Evolutionary conservation across 2,797 vertebrate species (phyloP), one percentile per base, ranked within the genome.

Genomic region (Gymnocypris eckloni): DNA sequence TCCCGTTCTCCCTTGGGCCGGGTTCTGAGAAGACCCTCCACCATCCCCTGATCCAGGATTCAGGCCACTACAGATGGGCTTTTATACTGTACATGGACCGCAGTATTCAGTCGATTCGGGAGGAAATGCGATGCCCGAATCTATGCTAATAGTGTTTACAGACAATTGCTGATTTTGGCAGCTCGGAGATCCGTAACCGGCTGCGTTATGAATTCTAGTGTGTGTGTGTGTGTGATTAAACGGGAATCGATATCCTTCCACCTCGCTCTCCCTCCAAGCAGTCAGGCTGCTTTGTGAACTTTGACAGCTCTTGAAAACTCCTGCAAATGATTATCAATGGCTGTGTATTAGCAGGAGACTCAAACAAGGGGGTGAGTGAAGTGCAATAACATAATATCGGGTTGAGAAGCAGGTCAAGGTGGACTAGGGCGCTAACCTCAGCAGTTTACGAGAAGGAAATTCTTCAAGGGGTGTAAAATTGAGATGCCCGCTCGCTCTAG

Each of bases 1-100:
- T 69, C 66, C 37, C 56, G 37, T 64, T 79, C 86, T 94, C 94
- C 94, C 94, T 91, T 87, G 91, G 93, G 92, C 91, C 89, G 86
- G 41, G 54, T 89, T 89, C 90, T 92, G 90, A 92, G 88, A 91
- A 88, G 92, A 90, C 90, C 86, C 91, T 84, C 80, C 77, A 84
- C 75, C 83, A 82, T 54, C 78, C 67, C 73, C 73, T 66, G 80
- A 39, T 79, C 87, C 86, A 89, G 88, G 52, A 89, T 90, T 90
- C 85, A 88, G 87, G 83, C 87, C 87, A 82, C 79, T 88, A 83
- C 87, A 90, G 88, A 90, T 91, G 91, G 92, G 89, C 87, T 85
- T 88, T 88, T 86, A 91, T 56, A 52, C 45, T 33, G 72, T 92
- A 86, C 77, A 91, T 86, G 81, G 89, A 77, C 81, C 86, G 88